phyloP scores from a whole-genome alignment of 2,888 invertebrate species.

The Trachelus tabidus region DNA sequence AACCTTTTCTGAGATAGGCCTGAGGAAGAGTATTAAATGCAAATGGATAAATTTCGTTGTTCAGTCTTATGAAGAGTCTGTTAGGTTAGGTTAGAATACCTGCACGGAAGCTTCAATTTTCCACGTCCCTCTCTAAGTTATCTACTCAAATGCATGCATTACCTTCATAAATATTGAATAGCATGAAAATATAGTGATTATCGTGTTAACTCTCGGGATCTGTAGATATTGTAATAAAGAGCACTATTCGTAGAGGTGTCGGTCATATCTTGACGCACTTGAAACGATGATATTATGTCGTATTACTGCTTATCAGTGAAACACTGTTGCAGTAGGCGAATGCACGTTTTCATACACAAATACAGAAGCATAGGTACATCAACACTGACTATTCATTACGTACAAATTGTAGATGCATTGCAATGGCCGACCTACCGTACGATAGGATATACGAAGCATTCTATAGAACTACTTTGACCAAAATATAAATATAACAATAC shows the following conservation, averaged over 20 bases:
- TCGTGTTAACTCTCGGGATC: neutral
- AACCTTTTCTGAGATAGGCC: neutral
- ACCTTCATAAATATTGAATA: neutral
- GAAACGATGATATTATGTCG: constrained; percentile 39
- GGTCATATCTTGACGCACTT: constrained; percentile 15
- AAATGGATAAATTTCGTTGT: neutral
- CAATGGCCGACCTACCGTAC: constrained; percentile 17
- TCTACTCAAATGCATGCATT: too few relatives aligned
- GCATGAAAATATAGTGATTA: neutral
- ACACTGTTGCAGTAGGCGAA: neutral
- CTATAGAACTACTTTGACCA: neutral
- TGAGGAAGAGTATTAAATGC: neutral
- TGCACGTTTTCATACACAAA: neutral
- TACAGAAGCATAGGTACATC: constrained; percentile 14
- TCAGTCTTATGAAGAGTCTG: neutral
- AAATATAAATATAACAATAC: neutral
- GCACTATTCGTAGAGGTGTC: neutral
- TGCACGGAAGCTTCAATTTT: neutral
- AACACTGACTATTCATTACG: constrained; percentile 32
- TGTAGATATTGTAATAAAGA: neutral
- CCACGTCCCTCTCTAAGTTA: too few relatives aligned
- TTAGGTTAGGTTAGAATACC: neutral
- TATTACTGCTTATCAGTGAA: constrained; percentile 33
- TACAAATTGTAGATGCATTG: constrained; percentile 30
- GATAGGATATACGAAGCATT: neutral